These are phyloP conservation scores for Lypha dubia DNA, from an alignment of 2,888 invertebrate species.

Conservation along the genomic window DNA sequence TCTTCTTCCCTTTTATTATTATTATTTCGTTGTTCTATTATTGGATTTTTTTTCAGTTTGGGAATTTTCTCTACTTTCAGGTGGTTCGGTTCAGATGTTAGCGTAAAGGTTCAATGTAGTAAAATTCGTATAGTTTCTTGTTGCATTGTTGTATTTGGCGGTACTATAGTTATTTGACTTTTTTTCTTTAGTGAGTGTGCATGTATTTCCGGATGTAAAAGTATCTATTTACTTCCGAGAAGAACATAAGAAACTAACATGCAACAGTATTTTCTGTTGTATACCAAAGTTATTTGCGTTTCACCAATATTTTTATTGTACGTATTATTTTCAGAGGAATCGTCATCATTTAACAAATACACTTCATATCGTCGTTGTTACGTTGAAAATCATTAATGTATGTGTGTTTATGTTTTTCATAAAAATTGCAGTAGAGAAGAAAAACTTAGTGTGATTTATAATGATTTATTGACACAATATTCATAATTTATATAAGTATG, in stretches of 20 bases:
- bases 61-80: slow-evolving; percentile 7
- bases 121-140: slow-evolving; percentile 19
- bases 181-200: neutral
- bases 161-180: neutral
- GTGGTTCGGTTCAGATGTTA: slow-evolving; percentile 55
- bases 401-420: no score
- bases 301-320: neutral
- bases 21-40: slow-evolving; percentile 9
- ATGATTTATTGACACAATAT: no score
- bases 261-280: slow-evolving; percentile 35
- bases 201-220: neutral
- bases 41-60: neutral
- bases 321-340: neutral
- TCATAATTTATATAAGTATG: no score
- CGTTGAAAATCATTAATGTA: no score
- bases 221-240: neutral
- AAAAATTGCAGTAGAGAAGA: no score
- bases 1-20: slow-evolving; percentile 38
- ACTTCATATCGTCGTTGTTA: no score
- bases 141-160: neutral
- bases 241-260: slow-evolving; percentile 30
- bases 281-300: slow-evolving; percentile 9
- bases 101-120: slow-evolving; percentile 58
- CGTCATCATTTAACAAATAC: slow-evolving; percentile 38
- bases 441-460: no score